A percentile compares a stretch with the other conserved stretches of the same genome.
Evolutionary conservation across 2,797 vertebrate genomes (phyloP).

Genomic region (Ctenopoma multispine): DNA sequence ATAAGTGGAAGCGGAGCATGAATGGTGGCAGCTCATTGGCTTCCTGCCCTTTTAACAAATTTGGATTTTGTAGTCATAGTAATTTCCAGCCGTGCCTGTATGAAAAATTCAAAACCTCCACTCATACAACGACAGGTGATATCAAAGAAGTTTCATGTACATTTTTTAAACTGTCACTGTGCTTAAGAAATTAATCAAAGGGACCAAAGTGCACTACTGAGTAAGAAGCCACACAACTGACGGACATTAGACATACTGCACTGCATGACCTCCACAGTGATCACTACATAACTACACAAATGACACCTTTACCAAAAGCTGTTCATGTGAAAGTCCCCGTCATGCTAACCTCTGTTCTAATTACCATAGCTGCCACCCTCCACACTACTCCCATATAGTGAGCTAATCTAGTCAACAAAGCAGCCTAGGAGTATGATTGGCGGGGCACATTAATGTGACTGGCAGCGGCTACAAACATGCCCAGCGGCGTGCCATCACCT

Average conservation of each 20-base stretch:
- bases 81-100: too few relatives aligned
- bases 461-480: constrained; percentile 71
- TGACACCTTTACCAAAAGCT: constrained; percentile 11
- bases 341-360: constrained; percentile 13
- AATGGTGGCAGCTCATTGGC: too few relatives aligned
- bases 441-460: constrained; percentile 65
- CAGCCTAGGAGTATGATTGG: constrained; percentile 59
- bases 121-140: too few relatives aligned
- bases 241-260: neutral
- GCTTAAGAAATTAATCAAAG: neutral
- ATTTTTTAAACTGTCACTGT: neutral
- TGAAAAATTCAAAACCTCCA: too few relatives aligned
- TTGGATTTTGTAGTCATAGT: too few relatives aligned
- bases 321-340: constrained; percentile 10
- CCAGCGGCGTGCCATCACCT: constrained; percentile 58
- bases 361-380: constrained; percentile 12
- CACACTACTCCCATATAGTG: constrained; percentile 5
- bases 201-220: neutral
- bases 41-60: too few relatives aligned
- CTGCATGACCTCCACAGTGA: neutral
- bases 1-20: too few relatives aligned
- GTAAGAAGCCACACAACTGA: neutral
- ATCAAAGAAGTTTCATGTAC: too few relatives aligned
- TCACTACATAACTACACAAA: neutral
- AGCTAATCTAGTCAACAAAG: constrained; percentile 41